Base-by-base conservation (phyloP, 2,888 invertebrate genomes). In the Endomychus coccineus region DNA sequence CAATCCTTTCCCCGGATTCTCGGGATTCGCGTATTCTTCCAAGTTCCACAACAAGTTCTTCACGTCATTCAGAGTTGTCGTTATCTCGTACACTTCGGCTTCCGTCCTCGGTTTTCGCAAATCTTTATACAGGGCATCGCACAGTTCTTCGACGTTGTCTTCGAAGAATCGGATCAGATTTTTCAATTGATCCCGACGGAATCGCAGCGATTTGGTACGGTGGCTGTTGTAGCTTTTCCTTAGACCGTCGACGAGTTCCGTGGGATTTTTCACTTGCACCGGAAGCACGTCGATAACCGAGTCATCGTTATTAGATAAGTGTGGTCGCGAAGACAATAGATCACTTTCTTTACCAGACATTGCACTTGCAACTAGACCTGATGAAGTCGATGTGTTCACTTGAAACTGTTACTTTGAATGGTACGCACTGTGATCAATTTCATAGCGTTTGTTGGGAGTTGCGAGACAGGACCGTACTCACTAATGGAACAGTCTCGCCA, bases 71-170 rank as follows among this genome's bases (percentile, higher is more conserved):
- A 79, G 71, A 34, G 80, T 66, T 52, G 78, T 76, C 51, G 83
- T 79, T 1, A 85, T 71, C 68, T 92, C 91, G 28, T 83, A 71
- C 9, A 83, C 63, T 1, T 76, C 58, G 1, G 81, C 73, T 61
- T 92, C 91, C 59, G 78, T 78, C 63, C 81, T 83, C 56, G 77
- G 72, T 56, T 83, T 81, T 50, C 78, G 70, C 51, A 92, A 71
- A 65, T 92, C 92, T 35, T 80, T 73, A 88, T 33, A 77, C 23
- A 94, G 68, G 0, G 84, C 89, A 29, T 77, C 75, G 28, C 77
- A 65, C 64, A 92, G 75, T 5, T 74, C 77, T 27, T 73, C 71
- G 39, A 70, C 70, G 61, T 88, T 81, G 51, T 91, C 90, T 44
- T 82, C 76, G 56, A 89, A 71, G 74, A 92, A 73, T 33, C 74